phyloP scores from a whole-genome alignment of 1,140 invertebrate genomes.

The Bombus sylvicola region DNA sequence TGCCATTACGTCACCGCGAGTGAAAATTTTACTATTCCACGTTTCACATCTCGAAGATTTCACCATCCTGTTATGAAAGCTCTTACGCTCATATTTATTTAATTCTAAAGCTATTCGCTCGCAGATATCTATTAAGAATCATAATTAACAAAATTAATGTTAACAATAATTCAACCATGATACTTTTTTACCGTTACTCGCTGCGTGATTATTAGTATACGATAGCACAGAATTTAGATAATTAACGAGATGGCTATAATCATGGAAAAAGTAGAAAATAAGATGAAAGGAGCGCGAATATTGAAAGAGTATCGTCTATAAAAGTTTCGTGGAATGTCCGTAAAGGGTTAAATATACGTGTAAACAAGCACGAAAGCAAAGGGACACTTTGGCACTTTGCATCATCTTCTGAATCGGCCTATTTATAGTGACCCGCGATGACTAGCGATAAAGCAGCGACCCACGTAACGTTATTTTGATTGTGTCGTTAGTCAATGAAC shows the following conservation, averaged over 20 bases:
- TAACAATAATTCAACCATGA: not conserved
- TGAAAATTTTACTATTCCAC: not conserved
- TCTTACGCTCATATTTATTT: not conserved
- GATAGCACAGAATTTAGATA: not conserved
- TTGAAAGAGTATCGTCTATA: not conserved
- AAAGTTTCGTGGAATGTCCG: not conserved
- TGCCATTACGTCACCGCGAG: not conserved
- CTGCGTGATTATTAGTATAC: too few relatives aligned
- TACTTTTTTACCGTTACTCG: too few relatives aligned
- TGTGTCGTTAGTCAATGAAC: slow-evolving; percentile 64
- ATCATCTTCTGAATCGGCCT: slow-evolving; percentile 18
- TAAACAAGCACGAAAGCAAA: not conserved
- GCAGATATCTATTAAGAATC: not conserved
- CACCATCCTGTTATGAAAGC: not conserved
- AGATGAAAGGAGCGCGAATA: not conserved
- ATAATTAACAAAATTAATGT: not conserved
- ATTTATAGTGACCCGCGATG: slow-evolving; percentile 41
- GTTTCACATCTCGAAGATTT: not conserved
- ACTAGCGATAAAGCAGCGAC: slow-evolving; percentile 47
- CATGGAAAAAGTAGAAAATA: not conserved
- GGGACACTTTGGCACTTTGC: not conserved
- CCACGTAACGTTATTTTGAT: slow-evolving; percentile 64
- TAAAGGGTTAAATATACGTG: not conserved
- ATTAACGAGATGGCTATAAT: not conserved
- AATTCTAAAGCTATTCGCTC: not conserved